Evolutionary conservation across 2,888 invertebrate species (phyloP), one percentile per base, ranked within the genome.

Genomic region (Calameuta filiformis): DNA sequence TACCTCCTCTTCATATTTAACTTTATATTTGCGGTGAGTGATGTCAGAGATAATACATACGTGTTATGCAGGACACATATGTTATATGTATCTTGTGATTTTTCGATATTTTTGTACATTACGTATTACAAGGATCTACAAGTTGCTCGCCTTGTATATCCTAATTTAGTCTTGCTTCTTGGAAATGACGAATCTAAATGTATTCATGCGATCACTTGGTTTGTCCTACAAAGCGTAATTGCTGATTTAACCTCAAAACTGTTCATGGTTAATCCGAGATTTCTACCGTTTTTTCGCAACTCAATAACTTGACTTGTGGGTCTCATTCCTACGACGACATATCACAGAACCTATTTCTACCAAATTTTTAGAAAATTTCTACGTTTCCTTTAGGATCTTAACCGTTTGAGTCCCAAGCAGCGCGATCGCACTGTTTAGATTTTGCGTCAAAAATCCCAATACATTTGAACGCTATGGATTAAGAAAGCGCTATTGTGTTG

Each of bases 1-100:
- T 96, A 96, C 92, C 93, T 96, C 87, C 94, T 97, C 88, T 97
- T 96, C 92, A 93, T 96, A 92, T 96, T 96, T 93, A 96, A 96
- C 91, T 90, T 96, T 85, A 86, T 96, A 81, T 95, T 96, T 89
- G 95, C 95, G 93, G 96, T 96, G 92, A 95, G 96, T 95, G 77
- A 68, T 15, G 33, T 79, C 68, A 77, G 68, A 30, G 23, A 75
- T 23, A 75, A 35, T 30, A 35, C 23, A 12, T 33, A 23, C 33
- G 35, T 33, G 68, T 15, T 30, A 4, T 23, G 9, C 23, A 23
- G 9, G 6, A 56, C 23, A 23, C 23, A 23, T 56, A 56, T 23
- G 56, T 15, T 56, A 56, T 56, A 23, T 23, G 4, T 56, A 33
- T 1, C 23, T 23, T 56, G 23, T 56, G 56, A 56, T 23, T 56